These are phyloP conservation scores for Pseudochromis fuscus DNA, from an alignment of 2,797 vertebrate species.

Conservation along the genomic window DNA sequence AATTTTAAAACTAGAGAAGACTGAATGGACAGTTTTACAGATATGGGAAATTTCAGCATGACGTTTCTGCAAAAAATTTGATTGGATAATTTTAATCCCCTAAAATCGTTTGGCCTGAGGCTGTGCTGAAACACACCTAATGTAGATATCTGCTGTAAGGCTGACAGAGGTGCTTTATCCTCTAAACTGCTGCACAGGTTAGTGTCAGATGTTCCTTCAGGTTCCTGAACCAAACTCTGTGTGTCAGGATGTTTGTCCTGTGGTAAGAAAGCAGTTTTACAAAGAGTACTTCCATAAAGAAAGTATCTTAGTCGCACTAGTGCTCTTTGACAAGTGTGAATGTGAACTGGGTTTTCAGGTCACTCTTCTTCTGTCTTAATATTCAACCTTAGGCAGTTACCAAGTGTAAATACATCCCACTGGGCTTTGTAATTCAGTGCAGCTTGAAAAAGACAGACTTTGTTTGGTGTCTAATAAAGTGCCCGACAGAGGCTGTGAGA, in stretches of 20 bases:
- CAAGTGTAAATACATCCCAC: not conserved
- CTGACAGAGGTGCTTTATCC: slow-evolving; percentile 14
- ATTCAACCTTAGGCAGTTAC: not conserved
- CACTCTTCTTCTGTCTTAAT: not conserved
- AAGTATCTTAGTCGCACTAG: slow-evolving; percentile 17
- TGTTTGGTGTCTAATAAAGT: not conserved
- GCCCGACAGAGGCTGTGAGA: not conserved
- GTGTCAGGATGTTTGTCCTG: slow-evolving; percentile 23
- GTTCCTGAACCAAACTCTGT: not conserved
- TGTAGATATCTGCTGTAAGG: slow-evolving; percentile 3
- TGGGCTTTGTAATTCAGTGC: slow-evolving; percentile 11
- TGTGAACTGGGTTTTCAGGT: not conserved
- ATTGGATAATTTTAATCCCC: not conserved
- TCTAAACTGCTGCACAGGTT: slow-evolving; percentile 23
- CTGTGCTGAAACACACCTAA: not conserved
- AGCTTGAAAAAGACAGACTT: not conserved
- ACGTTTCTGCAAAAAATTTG: not conserved
- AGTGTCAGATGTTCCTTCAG: slow-evolving; percentile 14
- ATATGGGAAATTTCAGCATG: not conserved
- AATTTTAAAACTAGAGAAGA: not conserved
- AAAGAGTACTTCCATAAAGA: slow-evolving; percentile 17
- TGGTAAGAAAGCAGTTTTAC: slow-evolving; percentile 9
- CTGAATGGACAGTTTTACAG: no score
- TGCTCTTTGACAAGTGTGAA: slow-evolving; percentile 26
- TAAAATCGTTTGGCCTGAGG: not conserved